Evolutionary conservation across 2,888 invertebrate genomes (phyloP).

Genomic region (Eupeodes luniger): DNA sequence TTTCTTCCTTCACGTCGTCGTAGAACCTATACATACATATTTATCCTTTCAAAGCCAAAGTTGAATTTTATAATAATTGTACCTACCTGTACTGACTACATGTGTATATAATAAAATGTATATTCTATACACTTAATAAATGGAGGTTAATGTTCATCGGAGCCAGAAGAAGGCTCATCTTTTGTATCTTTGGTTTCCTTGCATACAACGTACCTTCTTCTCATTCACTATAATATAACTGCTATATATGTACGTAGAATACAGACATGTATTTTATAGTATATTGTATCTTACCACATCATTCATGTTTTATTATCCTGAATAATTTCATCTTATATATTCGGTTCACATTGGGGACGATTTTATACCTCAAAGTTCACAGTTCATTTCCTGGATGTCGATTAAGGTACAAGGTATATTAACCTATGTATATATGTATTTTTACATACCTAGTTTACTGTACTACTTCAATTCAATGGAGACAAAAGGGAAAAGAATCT

Average conservation of each 20-base stretch:
- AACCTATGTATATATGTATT: not conserved
- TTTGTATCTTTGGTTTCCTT: constrained; percentile 8
- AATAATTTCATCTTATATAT: constrained; percentile 19
- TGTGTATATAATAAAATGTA: not conserved
- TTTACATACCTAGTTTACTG: not conserved
- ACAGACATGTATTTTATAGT: not conserved
- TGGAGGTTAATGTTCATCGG: constrained; percentile 14
- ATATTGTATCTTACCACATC: constrained; percentile 3
- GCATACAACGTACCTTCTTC: not conserved
- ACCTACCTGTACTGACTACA: not conserved
- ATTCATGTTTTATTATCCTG: constrained; percentile 27
- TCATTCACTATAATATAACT: too few species aligned
- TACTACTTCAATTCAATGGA: not conserved
- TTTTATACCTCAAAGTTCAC: constrained; percentile 10
- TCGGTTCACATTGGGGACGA: constrained; percentile 3
- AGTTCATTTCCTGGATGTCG: constrained; percentile 21
- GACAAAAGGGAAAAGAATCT: not conserved
- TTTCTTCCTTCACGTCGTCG: not conserved
- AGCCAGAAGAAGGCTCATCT: constrained; percentile 8
- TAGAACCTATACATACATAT: not conserved
- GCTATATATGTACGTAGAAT: too few species aligned
- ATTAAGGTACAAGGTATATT: constrained; percentile 2
- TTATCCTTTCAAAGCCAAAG: not conserved
- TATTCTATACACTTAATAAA: constrained; percentile 14
- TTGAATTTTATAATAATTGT: not conserved